Percentiles rank a stretch among this genome's conserved stretches.
These are phyloP conservation scores for Eubucco bourcierii DNA, from an alignment of 2,113 vertebrate species.

Conservation along the genomic window DNA sequence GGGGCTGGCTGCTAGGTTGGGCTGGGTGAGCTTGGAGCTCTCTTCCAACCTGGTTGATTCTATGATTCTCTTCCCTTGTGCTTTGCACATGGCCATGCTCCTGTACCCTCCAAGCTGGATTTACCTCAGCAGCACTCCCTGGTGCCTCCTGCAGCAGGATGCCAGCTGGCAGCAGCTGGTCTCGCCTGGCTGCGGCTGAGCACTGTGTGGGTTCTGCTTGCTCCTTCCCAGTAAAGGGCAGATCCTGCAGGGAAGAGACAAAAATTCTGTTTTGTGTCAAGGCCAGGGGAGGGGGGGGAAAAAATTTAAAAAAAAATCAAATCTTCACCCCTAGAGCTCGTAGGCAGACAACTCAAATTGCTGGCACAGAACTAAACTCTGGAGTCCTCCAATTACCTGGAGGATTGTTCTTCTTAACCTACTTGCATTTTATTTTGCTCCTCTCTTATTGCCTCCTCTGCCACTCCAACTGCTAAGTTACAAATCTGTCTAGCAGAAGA, in stretches of 20 bases:
- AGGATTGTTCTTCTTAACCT: constrained; percentile 66
- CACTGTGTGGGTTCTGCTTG: accelerated
- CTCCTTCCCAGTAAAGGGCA: neutral
- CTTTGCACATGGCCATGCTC: neutral
- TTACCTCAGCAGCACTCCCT: neutral
- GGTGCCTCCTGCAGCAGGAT: neutral
- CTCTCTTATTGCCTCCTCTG: constrained; percentile 14
- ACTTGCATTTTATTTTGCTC: constrained; percentile 67
- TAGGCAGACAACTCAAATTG: neutral
- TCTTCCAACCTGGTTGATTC: too few relatives aligned
- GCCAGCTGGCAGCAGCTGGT: neutral
- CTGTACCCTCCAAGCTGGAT: neutral
- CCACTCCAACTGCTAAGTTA: constrained; percentile 9
- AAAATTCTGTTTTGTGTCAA: neutral
- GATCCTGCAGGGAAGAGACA: neutral
- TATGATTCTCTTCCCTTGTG: neutral
- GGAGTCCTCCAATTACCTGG: neutral
- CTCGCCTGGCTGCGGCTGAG: neutral
- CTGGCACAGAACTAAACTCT: constrained; percentile 15
- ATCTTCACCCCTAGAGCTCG: neutral
- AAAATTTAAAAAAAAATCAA: neutral
- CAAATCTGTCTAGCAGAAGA: constrained; percentile 61
- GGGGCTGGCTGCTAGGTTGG: too few relatives aligned
- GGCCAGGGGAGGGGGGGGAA: neutral
- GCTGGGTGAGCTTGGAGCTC: too few relatives aligned